Base-by-base conservation (phyloP, 2,888 invertebrate species). In the Archips crataeganus region DNA sequence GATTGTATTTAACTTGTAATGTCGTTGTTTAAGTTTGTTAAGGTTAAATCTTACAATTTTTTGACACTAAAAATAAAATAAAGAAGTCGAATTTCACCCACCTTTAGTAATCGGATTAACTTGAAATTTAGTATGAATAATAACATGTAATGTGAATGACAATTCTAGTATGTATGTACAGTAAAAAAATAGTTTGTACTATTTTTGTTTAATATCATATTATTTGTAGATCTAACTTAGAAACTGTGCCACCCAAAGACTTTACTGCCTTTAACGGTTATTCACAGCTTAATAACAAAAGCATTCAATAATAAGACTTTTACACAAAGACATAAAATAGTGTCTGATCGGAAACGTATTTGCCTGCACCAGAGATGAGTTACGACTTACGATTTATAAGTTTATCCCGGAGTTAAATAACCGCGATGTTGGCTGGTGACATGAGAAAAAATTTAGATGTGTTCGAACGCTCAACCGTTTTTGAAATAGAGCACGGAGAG, bases 331-430 rank as follows among this genome's bases (percentile, higher is more conserved):
- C 49, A 49, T 62, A 45, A 63, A 68, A 68, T 63, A 57, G 23
- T 57, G 32, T 32, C 15, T 51, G 65, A 45, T 72, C 67, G 57
- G 68, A 72, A 71, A 42, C 61, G 60, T 67, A 15, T 65, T 65
- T 61, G 71, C 60, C n/a, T 32, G 61, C 51, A 51, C 34, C 64
- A 51, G 63, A 49, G 39, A 61, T 71, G 71, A 66, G 61, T 67
- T 66, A 71, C 61, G 66, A 57, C 71, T 23, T 15, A 32, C 61
- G 71, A 71, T 71, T 71, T 54, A 61, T 23, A 71, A 67, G 71
- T 67, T 67, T 67, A 71, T 66, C 45, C 61, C 6, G 32, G 15
- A 62, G 67, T 57, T 47, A 68, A 47, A 68, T 68, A 72, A 47
- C 59, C 39, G 71, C 71, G 49, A n/a, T 23, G 5, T 54, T 39